phyloP scores from a whole-genome alignment of 2,888 invertebrate genomes.

The Bombylius major region DNA sequence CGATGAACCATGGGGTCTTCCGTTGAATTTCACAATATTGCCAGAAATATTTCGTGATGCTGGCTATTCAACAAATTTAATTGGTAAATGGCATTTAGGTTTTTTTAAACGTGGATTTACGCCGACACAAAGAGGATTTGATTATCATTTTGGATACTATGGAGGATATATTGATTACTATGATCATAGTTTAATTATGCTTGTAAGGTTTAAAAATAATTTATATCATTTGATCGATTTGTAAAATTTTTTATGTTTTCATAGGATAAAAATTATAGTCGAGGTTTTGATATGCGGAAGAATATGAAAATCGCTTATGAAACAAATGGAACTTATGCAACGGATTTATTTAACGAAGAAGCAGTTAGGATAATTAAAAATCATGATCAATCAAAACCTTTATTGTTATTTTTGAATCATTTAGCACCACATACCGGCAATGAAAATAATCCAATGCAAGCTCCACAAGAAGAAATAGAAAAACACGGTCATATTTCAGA shows the following conservation, averaged over 20 bases:
- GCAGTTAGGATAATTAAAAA: conserved; percentile 47
- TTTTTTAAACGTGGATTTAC: conserved; percentile 48
- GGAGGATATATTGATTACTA: conserved; percentile 73
- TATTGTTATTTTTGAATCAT: conserved; percentile 70
- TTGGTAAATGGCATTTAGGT: conserved; percentile 90
- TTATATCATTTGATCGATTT: background rate
- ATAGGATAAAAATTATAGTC: conserved; percentile 22
- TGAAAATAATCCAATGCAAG: conserved; percentile 53
- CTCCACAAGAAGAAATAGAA: conserved; percentile 54
- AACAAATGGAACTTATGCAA: conserved; percentile 48
- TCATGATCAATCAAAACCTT: conserved; percentile 47
- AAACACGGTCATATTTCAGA: conserved; percentile 56
- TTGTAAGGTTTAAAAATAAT: conserved; percentile 20
- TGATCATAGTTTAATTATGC: conserved; percentile 44
- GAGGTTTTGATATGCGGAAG: conserved; percentile 41
- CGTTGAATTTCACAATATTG: conserved; percentile 50
- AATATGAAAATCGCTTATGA: conserved; percentile 42
- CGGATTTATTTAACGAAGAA: conserved; percentile 55
- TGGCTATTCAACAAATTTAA: conserved; percentile 67
- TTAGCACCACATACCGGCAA: conserved; percentile 69
- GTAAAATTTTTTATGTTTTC: background rate
- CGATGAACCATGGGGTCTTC: conserved; percentile 59
- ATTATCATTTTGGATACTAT: conserved; percentile 74
- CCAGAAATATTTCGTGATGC: conserved; percentile 54
- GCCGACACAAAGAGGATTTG: conserved; percentile 63